phyloP scores from a whole-genome alignment of 2,113 vertebrate species.

The Indicator indicator region DNA sequence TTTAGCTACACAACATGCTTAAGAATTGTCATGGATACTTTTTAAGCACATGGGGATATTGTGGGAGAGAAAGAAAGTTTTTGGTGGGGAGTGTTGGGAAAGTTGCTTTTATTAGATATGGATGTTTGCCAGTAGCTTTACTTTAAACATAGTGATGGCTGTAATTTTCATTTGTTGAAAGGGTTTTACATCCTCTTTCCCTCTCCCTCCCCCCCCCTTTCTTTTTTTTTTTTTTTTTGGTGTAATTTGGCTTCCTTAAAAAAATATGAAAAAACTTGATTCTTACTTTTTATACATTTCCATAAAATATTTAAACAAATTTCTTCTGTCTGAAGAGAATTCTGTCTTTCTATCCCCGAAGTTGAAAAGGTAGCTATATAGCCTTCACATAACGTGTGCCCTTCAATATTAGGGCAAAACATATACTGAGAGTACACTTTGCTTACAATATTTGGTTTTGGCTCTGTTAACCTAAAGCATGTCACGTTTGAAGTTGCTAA shows the following conservation, averaged over 20 bases:
- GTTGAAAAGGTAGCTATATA: background rate
- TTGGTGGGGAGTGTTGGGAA: background rate
- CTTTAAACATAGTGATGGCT: background rate
- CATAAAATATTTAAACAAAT: background rate
- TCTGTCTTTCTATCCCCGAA: background rate
- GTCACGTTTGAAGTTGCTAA: background rate
- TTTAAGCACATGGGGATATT: slow-evolving; percentile 1
- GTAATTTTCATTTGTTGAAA: background rate
- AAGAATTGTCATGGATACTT: background rate
- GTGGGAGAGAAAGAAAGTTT: background rate
- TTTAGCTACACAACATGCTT: slow-evolving; percentile 1
- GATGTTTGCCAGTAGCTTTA: background rate
- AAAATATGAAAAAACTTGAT: background rate
- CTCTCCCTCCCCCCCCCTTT: too few species aligned
- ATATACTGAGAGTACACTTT: background rate
- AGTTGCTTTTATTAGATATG: slow-evolving; percentile 8
- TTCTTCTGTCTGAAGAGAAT: background rate
- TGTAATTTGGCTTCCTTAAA: background rate
- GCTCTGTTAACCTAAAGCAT: background rate
- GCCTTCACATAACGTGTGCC: background rate
- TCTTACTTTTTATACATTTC: background rate
- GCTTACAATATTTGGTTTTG: background rate
- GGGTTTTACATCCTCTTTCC: background rate
- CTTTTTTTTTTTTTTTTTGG: background rate
- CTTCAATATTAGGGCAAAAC: background rate